phyloP scores from a whole-genome alignment of 1,140 invertebrate species.

The Drosophila kepulauana region DNA sequence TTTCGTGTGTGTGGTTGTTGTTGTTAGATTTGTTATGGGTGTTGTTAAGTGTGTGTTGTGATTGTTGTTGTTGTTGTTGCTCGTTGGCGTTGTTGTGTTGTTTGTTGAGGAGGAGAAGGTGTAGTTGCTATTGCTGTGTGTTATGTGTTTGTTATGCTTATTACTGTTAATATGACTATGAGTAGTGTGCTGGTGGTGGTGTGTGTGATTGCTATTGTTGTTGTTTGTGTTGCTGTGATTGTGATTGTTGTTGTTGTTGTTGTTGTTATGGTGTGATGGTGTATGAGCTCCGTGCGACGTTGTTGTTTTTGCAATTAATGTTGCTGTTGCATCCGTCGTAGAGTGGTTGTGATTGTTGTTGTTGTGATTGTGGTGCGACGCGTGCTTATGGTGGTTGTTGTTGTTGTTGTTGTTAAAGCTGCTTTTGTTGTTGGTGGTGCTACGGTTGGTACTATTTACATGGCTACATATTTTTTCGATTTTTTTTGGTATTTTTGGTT shows the following conservation, averaged over 20 bases:
- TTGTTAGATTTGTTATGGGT: slow-evolving; percentile 54
- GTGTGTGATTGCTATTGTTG: slow-evolving; percentile 35
- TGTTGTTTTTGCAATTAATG: slow-evolving; percentile 47
- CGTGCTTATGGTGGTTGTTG: slow-evolving; percentile 59
- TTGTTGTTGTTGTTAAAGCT: slow-evolving; percentile 69
- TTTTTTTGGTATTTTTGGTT: slow-evolving; percentile 38
- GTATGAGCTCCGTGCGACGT: slow-evolving; percentile 69
- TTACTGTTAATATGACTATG: slow-evolving; percentile 63
- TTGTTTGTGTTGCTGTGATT: slow-evolving; percentile 25
- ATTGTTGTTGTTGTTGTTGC: slow-evolving; percentile 34
- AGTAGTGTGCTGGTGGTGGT: slow-evolving; percentile 40
- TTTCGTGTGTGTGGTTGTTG: slow-evolving; percentile 41
- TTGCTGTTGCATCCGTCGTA: slow-evolving; percentile 49
- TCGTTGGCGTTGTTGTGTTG: background rate
- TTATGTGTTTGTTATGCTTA: slow-evolving; percentile 60
- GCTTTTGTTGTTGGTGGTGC: slow-evolving; percentile 60
- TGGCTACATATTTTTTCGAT: slow-evolving; percentile 65
- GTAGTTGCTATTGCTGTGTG: background rate
- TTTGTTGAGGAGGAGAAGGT: slow-evolving; percentile 4
- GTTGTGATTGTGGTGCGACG: slow-evolving; percentile 67
- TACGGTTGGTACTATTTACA: slow-evolving; percentile 83
- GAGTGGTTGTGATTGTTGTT: slow-evolving; percentile 64
- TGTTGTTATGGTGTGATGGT: slow-evolving; percentile 52
- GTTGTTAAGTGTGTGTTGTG: slow-evolving; percentile 37
- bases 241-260: slow-evolving; percentile 41